Evolutionary conservation across 2,797 vertebrate genomes (phyloP).

Genomic region (Chiroxiphia lanceolata): DNA sequence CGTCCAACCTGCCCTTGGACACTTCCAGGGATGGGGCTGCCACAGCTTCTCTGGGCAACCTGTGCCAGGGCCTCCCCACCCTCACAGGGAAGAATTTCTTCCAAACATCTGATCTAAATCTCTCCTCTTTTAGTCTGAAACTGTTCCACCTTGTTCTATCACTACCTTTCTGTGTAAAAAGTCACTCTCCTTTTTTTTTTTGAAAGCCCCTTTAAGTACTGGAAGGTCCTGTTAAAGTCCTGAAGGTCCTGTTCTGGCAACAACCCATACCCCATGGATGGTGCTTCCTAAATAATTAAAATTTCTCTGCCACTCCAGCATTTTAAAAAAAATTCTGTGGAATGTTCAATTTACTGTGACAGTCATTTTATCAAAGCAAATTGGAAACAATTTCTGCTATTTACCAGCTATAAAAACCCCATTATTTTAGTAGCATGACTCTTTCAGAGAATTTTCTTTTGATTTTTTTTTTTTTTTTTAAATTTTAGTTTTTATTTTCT

Average conservation of each 20-base stretch:
- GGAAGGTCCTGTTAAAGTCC: no score
- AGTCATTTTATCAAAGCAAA: neutral
- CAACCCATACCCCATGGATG: neutral
- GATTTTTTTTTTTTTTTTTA: no score
- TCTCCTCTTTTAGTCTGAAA: neutral
- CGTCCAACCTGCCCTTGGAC: rapidly evolving
- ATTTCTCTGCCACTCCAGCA: neutral
- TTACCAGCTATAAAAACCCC: neutral
- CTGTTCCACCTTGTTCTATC: neutral
- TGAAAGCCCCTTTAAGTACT: neutral
- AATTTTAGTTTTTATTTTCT: neutral
- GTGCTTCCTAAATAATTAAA: neutral
- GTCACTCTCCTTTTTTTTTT: rapidly evolving
- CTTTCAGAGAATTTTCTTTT: neutral
- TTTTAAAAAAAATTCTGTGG: neutral
- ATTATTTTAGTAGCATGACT: neutral
- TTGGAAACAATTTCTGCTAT: neutral
- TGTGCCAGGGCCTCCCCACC: rapidly evolving
- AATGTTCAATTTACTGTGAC: neutral
- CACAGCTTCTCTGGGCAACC: neutral
- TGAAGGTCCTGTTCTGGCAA: neutral
- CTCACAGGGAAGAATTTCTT: neutral
- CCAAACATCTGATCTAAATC: neutral
- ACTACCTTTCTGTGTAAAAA: neutral
- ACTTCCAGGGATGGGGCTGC: neutral